Conservation (phyloP, 2,888 invertebrate genomes). For the Ramazzottius varieornatus region DNA sequence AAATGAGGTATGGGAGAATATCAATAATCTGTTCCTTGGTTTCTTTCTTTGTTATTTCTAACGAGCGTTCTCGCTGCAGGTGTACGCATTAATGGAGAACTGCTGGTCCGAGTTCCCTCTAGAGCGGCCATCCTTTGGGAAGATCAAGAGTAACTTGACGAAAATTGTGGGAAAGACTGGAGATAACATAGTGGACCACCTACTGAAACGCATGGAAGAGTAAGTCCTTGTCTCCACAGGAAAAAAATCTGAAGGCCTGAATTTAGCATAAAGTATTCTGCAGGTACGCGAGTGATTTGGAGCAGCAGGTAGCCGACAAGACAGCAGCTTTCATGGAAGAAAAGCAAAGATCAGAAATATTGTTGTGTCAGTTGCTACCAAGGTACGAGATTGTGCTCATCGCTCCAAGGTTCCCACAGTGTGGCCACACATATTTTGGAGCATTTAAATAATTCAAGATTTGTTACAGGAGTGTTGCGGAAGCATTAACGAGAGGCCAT, state of each 20-base stretch:
- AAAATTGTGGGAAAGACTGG: conserved; percentile 9
- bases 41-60: too few species aligned
- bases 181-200: neutral
- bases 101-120: conserved; percentile 11
- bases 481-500: neutral
- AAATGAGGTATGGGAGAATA: conserved; percentile 7
- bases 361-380: neutral
- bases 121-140: conserved; percentile 9
- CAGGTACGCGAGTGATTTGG: neutral
- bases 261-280: too few species aligned
- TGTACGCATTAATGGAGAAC: conserved; percentile 9
- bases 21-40: too few species aligned
- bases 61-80: too few species aligned
- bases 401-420: too few species aligned
- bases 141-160: conserved; percentile 8
- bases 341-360: neutral
- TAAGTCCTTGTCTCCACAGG: too few species aligned
- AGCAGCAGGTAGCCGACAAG: neutral
- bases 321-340: neutral
- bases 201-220: neutral
- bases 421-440: too few species aligned
- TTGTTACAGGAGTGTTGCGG: neutral
- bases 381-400: neutral
- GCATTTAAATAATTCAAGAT: neutral
- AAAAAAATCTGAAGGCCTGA: too few species aligned